Conservation (phyloP, 2,113 vertebrate species). For the Lota lota region DNA sequence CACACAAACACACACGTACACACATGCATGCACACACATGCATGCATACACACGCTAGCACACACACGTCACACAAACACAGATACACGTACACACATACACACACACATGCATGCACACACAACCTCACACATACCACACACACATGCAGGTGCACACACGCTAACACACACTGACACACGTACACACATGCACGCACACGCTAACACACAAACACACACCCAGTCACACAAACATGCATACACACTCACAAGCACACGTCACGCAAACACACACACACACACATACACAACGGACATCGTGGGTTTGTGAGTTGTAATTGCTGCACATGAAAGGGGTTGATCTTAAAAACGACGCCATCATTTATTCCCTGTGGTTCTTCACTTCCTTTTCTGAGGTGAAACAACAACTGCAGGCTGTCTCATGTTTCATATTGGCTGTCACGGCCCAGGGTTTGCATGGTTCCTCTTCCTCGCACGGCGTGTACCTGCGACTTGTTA, state of each 20-base stretch:
- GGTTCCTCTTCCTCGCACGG: neutral
- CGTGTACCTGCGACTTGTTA: neutral
- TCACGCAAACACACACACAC: slow-evolving; percentile 7
- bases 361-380: no score
- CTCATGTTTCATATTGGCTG: neutral
- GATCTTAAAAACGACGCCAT: neutral
- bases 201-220: slow-evolving; percentile 7
- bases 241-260: neutral
- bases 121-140: neutral
- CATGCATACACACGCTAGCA: neutral
- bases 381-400: neutral
- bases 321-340: neutral
- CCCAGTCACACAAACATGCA: neutral
- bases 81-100: neutral
- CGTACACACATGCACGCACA: neutral
- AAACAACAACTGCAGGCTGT: neutral
- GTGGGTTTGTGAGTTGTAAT: neutral
- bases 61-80: neutral
- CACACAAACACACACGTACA: slow-evolving; percentile 15
- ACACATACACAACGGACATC: neutral
- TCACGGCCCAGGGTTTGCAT: neutral
- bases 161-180: slow-evolving; percentile 13
- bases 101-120: neutral
- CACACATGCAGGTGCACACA: slow-evolving; percentile 11
- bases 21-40: neutral